Percentiles rank a stretch among this genome's conserved stretches.
Conservation (phyloP, 2,888 invertebrate genomes). For the Oligia fasciuncula region DNA sequence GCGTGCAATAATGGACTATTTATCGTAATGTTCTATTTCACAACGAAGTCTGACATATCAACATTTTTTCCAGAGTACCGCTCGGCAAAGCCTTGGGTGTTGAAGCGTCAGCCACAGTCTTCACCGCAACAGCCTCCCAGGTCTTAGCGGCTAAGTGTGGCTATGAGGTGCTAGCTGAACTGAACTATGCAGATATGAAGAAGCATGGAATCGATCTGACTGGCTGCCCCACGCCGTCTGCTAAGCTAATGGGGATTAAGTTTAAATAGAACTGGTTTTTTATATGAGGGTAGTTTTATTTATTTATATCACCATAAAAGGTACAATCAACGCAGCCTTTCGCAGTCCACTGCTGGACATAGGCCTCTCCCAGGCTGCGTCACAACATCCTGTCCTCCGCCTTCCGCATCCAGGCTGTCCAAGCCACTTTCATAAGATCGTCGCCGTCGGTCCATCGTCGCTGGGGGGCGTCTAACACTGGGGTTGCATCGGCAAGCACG, state of each 20-base stretch:
- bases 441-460: too few species aligned
- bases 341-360: too few species aligned
- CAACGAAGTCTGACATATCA: not conserved
- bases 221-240: conserved; percentile 67
- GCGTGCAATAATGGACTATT: too few species aligned
- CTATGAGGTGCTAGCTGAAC: conserved; percentile 74
- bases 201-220: conserved; percentile 74
- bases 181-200: conserved; percentile 76
- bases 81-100: conserved; percentile 77
- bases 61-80: conserved; percentile 72
- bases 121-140: conserved; percentile 81
- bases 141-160: conserved; percentile 79
- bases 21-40: too few species aligned
- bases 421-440: too few species aligned
- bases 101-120: conserved; percentile 77
- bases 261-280: conserved; percentile 51
- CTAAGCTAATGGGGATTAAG: conserved; percentile 78
- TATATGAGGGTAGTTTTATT: conserved; percentile 19
- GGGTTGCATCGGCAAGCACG: too few species aligned
- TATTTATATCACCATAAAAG: not conserved
- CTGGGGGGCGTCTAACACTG: too few species aligned
- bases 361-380: too few species aligned
- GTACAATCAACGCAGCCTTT: too few species aligned
- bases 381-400: too few species aligned
- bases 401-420: too few species aligned